phyloP scores from a whole-genome alignment of 2,888 invertebrate species.

The Agriopis leucophaearia region DNA sequence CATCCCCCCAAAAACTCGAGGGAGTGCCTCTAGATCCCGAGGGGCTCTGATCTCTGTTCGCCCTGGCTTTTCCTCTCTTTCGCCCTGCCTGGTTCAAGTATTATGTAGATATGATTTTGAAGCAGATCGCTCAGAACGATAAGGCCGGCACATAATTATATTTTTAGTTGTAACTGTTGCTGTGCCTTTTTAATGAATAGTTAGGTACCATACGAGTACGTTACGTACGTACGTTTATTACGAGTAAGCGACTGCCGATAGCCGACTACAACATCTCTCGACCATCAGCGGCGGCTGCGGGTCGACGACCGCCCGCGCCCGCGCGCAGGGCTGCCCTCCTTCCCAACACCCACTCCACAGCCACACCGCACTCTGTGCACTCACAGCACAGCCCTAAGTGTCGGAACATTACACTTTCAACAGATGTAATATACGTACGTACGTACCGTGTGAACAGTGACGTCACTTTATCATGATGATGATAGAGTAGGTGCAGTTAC shows the following conservation, averaged over 20 bases:
- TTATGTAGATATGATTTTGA: neutral
- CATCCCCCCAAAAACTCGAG: neutral
- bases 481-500: no score
- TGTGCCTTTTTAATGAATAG: no score
- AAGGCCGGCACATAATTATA: no score
- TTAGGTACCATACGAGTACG: no score
- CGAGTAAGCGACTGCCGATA: no score
- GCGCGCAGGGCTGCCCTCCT: constrained; percentile 1
- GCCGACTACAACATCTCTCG: no score
- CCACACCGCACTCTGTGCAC: neutral
- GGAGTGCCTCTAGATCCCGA: neutral
- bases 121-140: no score
- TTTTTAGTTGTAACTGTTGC: no score
- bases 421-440: no score
- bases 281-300: neutral
- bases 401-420: neutral
- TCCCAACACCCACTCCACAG: neutral
- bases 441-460: no score
- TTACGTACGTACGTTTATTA: no score
- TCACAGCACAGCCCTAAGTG: neutral
- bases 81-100: neutral
- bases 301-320: constrained; percentile 14
- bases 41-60: neutral
- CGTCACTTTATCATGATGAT: no score
- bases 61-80: neutral